These are phyloP conservation scores for Leptothorax acervorum DNA, from an alignment of 2,888 invertebrate genomes.

Conservation along the genomic window DNA sequence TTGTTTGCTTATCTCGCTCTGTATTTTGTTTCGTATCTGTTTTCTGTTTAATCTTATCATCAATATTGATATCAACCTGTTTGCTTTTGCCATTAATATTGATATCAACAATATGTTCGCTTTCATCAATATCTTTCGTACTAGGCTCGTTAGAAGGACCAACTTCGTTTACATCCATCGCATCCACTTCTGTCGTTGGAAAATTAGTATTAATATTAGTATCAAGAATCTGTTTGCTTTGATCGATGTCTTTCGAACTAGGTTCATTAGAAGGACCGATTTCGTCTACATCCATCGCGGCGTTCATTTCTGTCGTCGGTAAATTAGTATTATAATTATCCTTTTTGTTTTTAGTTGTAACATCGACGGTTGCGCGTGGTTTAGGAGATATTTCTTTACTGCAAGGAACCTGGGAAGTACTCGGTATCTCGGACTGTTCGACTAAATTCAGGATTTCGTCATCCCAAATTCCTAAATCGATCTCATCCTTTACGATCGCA, in stretches of 20 bases:
- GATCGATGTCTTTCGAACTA: not conserved
- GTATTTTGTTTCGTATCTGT: not conserved
- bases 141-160: not conserved
- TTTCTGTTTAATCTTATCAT: not conserved
- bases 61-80: not conserved
- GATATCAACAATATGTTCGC: not conserved
- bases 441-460: not conserved
- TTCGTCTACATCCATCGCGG: not conserved
- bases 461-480: not conserved
- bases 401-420: not conserved
- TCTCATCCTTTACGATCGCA: not conserved
- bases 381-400: not conserved
- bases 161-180: not conserved
- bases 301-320: not conserved
- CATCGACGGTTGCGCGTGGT: not conserved
- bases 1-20: not conserved
- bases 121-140: not conserved
- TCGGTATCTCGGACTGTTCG: not conserved
- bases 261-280: not conserved
- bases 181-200: not conserved
- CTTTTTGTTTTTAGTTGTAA: not conserved
- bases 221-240: not conserved
- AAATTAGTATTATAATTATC: not conserved
- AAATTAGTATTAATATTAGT: not conserved
- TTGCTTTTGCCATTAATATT: not conserved